Conservation (phyloP, 1,140 invertebrate genomes). For the Dreissena polymorpha region DNA sequence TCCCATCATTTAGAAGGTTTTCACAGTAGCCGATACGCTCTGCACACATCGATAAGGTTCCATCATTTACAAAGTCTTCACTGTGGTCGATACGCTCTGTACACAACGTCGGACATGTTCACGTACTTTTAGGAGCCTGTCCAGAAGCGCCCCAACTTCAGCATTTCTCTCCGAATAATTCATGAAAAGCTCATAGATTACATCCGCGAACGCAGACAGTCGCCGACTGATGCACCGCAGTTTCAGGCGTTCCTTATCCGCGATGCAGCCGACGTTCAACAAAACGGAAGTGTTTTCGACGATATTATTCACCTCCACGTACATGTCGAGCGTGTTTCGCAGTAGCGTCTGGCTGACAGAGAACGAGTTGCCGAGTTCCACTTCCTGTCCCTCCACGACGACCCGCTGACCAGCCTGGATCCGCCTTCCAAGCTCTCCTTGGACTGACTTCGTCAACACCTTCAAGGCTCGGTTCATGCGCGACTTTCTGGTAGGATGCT, state of each 20-base stretch:
- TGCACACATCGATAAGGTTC: background rate
- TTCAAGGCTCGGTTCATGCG: conserved; percentile 1
- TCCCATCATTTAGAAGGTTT: background rate
- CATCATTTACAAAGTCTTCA: background rate
- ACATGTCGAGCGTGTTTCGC: conserved; percentile 41
- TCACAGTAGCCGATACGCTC: background rate
- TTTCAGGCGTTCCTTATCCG: background rate
- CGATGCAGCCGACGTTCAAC: conserved; percentile 13
- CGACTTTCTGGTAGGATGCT: conserved; percentile 27
- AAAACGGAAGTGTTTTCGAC: conserved; percentile 56
- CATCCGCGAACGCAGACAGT: conserved; percentile 10
- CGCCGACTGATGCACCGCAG: conserved; percentile 17
- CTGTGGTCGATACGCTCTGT: background rate
- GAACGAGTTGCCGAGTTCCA: conserved; percentile 8
- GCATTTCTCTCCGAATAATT: background rate
- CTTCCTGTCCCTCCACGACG: conserved; percentile 20
- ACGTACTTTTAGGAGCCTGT: conserved; percentile 23
- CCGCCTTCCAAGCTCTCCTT: conserved; percentile 7
- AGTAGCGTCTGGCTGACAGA: conserved; percentile 31
- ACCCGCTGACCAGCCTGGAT: conserved; percentile 1
- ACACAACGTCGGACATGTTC: background rate
- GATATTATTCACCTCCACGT: conserved; percentile 57
- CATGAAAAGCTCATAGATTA: conserved; percentile 24
- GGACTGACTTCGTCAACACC: conserved; percentile 16
- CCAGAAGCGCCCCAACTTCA: background rate